Conservation (phyloP, 2,113 vertebrate species). For the Hucho hucho region DNA sequence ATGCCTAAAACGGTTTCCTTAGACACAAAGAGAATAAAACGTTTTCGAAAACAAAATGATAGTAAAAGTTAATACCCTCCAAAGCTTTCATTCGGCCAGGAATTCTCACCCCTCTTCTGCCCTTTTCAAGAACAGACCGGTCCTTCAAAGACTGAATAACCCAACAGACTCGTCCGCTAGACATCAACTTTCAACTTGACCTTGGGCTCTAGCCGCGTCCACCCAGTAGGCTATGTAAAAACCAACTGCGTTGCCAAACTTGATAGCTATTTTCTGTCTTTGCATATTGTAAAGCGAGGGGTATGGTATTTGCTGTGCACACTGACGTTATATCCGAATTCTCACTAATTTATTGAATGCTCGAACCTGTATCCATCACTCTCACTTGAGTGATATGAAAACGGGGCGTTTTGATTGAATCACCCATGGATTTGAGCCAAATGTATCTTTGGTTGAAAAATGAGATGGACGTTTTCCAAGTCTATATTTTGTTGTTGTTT, state of each 20-base stretch:
- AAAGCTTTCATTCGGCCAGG: conserved; percentile 68
- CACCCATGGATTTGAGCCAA: not conserved
- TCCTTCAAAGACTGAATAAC: conserved; percentile 75
- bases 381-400: not conserved
- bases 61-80: conserved; percentile 70
- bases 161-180: conserved; percentile 79
- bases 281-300: conserved; percentile 48
- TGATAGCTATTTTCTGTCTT: conserved; percentile 57
- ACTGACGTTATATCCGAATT: not conserved
- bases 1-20: conserved; percentile 6
- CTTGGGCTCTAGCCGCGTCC: conserved; percentile 91
- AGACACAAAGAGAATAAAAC: conserved; percentile 40
- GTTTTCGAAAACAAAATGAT: conserved; percentile 59
- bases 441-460: not conserved
- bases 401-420: not conserved
- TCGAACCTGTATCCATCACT: not conserved
- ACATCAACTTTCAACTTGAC: conserved; percentile 96
- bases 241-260: conserved; percentile 55
- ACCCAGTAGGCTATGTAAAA: conserved; percentile 72
- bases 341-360: not conserved
- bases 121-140: conserved; percentile 67
- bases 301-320: not conserved
- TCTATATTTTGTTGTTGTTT: not conserved
- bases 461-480: not conserved
- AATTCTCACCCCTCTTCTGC: conserved; percentile 72